Conservation (phyloP, 2,888 invertebrate species). For the Tenthredo mesomela region DNA sequence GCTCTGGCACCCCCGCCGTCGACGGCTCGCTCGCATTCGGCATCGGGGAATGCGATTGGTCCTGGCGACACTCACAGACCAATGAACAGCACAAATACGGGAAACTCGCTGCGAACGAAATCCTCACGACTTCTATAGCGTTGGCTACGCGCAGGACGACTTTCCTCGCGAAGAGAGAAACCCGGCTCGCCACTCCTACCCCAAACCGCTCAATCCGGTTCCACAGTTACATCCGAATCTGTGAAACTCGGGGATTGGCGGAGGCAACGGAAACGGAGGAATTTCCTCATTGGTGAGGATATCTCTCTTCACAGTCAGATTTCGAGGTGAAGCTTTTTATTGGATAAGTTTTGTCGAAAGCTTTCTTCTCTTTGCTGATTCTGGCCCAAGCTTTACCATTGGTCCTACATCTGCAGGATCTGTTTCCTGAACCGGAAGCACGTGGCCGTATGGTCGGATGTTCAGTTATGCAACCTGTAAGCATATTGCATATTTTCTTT, state of each 20-base stretch:
- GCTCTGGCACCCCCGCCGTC: conserved; percentile 51
- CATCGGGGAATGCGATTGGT: conserved; percentile 75
- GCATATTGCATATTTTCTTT: background rate
- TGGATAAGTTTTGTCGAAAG: conserved; percentile 25
- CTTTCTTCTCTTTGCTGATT: background rate
- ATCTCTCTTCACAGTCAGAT: conserved; percentile 32
- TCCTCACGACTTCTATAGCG: conserved; percentile 25
- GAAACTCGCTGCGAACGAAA: conserved; percentile 60
- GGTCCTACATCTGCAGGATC: background rate
- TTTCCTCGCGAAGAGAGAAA: conserved; percentile 35
- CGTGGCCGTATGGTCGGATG: background rate
- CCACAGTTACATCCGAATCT: conserved; percentile 70
- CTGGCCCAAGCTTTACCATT: conserved; percentile 3
- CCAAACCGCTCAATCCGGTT: conserved; percentile 44
- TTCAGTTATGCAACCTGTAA: background rate
- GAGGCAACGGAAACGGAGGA: conserved; percentile 53
- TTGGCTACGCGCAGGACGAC: conserved; percentile 59
- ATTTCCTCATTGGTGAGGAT: conserved; percentile 51
- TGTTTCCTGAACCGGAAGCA: conserved; percentile 1
- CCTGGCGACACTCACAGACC: conserved; percentile 75
- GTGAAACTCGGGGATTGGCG: conserved; percentile 72
- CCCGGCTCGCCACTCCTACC: conserved; percentile 55
- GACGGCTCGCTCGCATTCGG: conserved; percentile 67
- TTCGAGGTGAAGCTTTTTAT: conserved; percentile 36
- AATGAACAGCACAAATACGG: conserved; percentile 74